These are phyloP conservation scores for Lycia hirtaria DNA, from an alignment of 2,888 invertebrate genomes.

Conservation along the genomic window DNA sequence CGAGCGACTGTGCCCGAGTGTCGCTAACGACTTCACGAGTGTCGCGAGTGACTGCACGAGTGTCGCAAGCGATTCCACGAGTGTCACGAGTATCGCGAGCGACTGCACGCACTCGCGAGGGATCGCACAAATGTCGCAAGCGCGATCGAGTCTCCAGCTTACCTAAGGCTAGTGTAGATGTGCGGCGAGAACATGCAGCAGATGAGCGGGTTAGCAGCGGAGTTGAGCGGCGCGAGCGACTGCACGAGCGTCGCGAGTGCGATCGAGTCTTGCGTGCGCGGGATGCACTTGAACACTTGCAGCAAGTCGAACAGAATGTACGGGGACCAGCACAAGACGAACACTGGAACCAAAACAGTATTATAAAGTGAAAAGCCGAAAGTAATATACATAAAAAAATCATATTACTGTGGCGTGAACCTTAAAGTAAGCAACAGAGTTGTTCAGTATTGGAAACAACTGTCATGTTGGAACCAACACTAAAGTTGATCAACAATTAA, in stretches of 20 bases:
- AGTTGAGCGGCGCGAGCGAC: conserved; percentile 95
- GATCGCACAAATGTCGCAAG: background rate
- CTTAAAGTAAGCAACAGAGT: background rate
- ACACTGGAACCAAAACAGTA: too few relatives aligned
- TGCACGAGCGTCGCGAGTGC: conserved; percentile 96
- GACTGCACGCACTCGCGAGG: too few relatives aligned
- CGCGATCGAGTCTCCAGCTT: conserved; percentile 36
- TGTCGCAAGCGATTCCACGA: too few relatives aligned
- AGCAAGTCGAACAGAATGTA: conserved; percentile 96
- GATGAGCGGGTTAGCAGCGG: conserved; percentile 97
- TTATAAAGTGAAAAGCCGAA: too few relatives aligned
- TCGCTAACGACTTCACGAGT: too few relatives aligned
- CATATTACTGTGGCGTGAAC: background rate
- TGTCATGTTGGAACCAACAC: too few relatives aligned
- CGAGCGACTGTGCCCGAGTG: too few relatives aligned
- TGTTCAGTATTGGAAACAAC: too few relatives aligned
- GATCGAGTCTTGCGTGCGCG: conserved; percentile 90
- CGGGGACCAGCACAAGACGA: conserved; percentile 97
- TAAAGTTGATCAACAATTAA: too few relatives aligned
- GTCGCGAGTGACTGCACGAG: too few relatives aligned
- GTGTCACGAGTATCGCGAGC: too few relatives aligned
- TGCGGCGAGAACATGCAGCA: conserved; percentile 97
- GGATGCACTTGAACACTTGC: conserved; percentile 94
- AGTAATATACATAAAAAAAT: background rate
- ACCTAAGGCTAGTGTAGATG: conserved; percentile 94